Percentiles rank a stretch among this genome's conserved stretches.
Evolutionary conservation across 1,140 invertebrate species (phyloP).

Genomic region (Elymnias hypermnestra): DNA sequence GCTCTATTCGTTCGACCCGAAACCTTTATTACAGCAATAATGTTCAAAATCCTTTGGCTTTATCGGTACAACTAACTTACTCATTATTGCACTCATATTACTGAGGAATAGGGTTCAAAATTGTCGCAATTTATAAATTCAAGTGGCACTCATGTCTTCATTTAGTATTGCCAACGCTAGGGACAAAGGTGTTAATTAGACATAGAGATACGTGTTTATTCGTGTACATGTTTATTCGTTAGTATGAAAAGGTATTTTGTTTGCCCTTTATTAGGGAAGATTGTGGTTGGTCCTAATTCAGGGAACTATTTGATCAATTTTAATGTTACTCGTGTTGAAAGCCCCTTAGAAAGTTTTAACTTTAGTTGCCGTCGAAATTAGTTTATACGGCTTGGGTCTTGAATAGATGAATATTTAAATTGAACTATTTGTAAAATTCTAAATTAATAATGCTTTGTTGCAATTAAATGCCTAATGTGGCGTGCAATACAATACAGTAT

Average conservation of each 20-base stretch:
- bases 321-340: constrained; percentile 20
- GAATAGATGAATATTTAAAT: too few species aligned
- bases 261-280: constrained; percentile 25
- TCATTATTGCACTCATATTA: constrained; percentile 11
- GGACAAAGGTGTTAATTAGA: constrained; percentile 27
- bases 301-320: constrained; percentile 31
- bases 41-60: constrained; percentile 7
- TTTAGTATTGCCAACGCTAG: constrained; percentile 5
- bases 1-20: constrained; percentile 2
- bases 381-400: constrained; percentile 11
- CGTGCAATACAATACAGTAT: too few species aligned
- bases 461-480: too few species aligned
- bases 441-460: too few species aligned
- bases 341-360: constrained; percentile 19
- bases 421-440: too few species aligned
- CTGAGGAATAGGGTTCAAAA: constrained; percentile 6
- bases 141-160: constrained; percentile 15
- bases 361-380: constrained; percentile 11
- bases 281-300: constrained; percentile 24
- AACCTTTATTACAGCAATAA: constrained; percentile 12
- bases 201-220: constrained; percentile 19
- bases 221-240: constrained; percentile 21
- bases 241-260: constrained; percentile 23
- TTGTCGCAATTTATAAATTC: constrained; percentile 10
- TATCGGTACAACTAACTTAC: background rate